Evolutionary conservation across 2,113 vertebrate species (phyloP), one percentile per base, ranked within the genome.

Genomic region (Chaetops frenatus): DNA sequence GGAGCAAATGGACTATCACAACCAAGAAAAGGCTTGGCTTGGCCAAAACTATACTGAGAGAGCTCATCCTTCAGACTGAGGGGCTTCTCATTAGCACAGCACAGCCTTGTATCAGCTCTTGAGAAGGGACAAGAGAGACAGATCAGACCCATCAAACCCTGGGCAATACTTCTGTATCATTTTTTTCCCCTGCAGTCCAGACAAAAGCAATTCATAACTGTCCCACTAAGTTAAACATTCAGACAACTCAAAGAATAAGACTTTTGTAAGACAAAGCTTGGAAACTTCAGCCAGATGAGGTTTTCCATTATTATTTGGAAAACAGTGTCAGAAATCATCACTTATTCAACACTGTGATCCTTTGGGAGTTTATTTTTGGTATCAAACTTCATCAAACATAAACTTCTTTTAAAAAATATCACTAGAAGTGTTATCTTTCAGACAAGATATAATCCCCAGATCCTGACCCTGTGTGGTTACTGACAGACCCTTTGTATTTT

Each of bases 211-310:
- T 96, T 83, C 28, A 60, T 96, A 94, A 79, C n/a, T 91, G 83
- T 97, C 74, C 60, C 57, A 57, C 40, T 94, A 80, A 91, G n/a
- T 84, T 92, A 96, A 97, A 95, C 86, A 95, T 60, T 71, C 90
- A 92, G 82, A 96, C 94, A 94, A 79, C 72, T 73, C 72, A 69
- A 45, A 88, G 76, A 78, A 57, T 38, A 60, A 81, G 72, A 74
- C 58, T 86, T 94, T 71, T 50, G 13, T 90, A 84, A 90, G 94
- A 92, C 65, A 93, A 84, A 88, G 57, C 44, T 44, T 78, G 77
- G 80, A 93, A 86, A 74, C 48, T 78, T 79, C 88, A 76, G 72
- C 88, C 90, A 84, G 61, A 93, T 22, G 44, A 95, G 45, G 66
- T 91, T 94, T 93, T 66, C 53, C 36, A 7, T 93, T 58, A 77